These are phyloP conservation scores for Adoxophyes honmai DNA, from an alignment of 1,140 invertebrate genomes.

Conservation along the genomic window DNA sequence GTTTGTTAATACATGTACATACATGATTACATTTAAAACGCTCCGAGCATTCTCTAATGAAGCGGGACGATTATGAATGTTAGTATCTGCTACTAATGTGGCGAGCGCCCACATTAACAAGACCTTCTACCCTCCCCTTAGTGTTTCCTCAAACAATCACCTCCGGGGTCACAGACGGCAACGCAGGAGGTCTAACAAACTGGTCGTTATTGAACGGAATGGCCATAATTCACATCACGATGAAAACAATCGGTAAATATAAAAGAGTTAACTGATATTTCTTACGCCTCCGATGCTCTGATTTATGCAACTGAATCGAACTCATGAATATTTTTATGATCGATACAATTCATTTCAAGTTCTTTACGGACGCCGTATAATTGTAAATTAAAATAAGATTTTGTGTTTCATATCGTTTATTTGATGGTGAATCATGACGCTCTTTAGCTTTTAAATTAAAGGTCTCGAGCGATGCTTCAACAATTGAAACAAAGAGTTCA, in stretches of 20 bases:
- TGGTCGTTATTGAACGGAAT: constrained; percentile 24
- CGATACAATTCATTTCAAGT: neutral
- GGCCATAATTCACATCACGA: constrained; percentile 29
- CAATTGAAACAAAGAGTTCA: no score
- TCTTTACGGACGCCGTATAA: neutral
- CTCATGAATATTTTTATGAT: constrained; percentile 11
- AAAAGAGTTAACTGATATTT: constrained; percentile 32
- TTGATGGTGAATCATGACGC: no score
- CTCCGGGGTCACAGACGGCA: neutral
- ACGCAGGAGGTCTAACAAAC: constrained; percentile 16
- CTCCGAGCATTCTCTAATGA: constrained; percentile 35
- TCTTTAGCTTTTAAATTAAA: no score
- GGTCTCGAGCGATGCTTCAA: no score
- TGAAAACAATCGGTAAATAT: constrained; percentile 42
- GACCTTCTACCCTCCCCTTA: constrained; percentile 7
- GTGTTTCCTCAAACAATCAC: neutral
- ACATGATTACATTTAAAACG: constrained; percentile 31
- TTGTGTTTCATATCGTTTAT: neutral
- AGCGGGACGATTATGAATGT: constrained; percentile 33
- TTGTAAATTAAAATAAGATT: neutral
- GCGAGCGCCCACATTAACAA: constrained; percentile 21
- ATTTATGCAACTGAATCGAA: constrained; percentile 26
- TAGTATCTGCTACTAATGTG: constrained; percentile 33
- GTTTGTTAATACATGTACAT: constrained; percentile 17
- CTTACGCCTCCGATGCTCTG: constrained; percentile 29